Conservation (phyloP, 2,797 vertebrate genomes). For the Anableps anableps region DNA sequence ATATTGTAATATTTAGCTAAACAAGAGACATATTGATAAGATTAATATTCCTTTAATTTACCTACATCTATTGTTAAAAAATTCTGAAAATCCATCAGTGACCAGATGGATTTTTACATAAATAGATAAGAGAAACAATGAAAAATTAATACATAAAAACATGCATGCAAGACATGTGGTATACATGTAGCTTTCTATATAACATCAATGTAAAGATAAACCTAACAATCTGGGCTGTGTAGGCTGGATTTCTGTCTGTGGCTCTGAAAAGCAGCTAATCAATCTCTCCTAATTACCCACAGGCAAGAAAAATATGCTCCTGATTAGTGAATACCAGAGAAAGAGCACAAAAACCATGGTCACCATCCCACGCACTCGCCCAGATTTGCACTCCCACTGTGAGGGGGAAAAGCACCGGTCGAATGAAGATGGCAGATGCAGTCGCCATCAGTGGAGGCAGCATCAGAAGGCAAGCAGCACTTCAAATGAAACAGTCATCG, state of each 20-base stretch:
- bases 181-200: not conserved
- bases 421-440: conserved; percentile 68
- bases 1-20: not conserved
- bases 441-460: conserved; percentile 75
- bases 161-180: not conserved
- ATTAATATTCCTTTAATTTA: not conserved
- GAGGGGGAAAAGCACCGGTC: conserved; percentile 52
- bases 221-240: not conserved
- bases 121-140: not conserved
- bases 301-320: conserved; percentile 44
- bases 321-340: conserved; percentile 61
- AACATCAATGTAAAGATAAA: not conserved
- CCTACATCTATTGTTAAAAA: not conserved
- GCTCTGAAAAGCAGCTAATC: conserved; percentile 60
- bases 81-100: not conserved
- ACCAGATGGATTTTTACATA: not conserved
- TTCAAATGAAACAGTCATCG: conserved; percentile 83
- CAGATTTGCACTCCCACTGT: conserved; percentile 66
- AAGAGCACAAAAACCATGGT: conserved; percentile 40
- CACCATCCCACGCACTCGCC: conserved; percentile 32
- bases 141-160: not conserved
- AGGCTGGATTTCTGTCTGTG: conserved; percentile 25
- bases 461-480: conserved; percentile 80
- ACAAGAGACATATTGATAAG: not conserved
- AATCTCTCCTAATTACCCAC: conserved; percentile 59